Percentiles rank a stretch among this genome's conserved stretches.
phyloP scores from a whole-genome alignment of 2,113 vertebrate species.

The Meleagris gallopavo region DNA sequence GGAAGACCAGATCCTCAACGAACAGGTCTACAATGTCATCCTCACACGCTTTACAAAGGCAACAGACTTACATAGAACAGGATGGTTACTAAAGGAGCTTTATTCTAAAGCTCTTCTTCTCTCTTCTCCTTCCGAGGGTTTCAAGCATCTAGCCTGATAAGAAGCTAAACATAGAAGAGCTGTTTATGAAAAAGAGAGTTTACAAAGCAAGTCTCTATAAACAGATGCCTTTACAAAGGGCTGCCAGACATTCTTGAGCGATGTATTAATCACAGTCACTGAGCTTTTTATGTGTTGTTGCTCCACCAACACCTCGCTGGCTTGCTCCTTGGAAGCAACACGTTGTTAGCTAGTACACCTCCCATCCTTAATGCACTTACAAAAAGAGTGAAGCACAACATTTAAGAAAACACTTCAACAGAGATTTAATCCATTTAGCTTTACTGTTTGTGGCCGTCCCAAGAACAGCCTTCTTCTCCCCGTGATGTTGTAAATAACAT shows the following conservation, averaged over 20 bases:
- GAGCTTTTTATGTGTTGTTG: neutral
- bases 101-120: conserved; percentile 36
- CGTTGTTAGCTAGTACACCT: neutral
- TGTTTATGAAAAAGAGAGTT: neutral
- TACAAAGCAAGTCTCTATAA: neutral
- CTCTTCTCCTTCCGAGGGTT: neutral
- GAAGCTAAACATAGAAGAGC: neutral
- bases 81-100: conserved; percentile 47
- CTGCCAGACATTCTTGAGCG: neutral
- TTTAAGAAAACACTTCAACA: neutral
- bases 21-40: neutral
- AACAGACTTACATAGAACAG: neutral
- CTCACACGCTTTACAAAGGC: neutral
- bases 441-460: neutral
- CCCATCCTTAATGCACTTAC: neutral
- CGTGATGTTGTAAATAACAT: neutral
- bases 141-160: neutral
- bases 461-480: neutral
- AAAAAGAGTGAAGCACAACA: neutral
- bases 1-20: neutral
- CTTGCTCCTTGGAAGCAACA: neutral
- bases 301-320: neutral
- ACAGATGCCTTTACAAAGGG: neutral
- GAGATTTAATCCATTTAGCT: neutral
- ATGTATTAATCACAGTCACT: neutral